Conservation (phyloP, 2,113 vertebrate species). For the Tapirus terrestris region DNA sequence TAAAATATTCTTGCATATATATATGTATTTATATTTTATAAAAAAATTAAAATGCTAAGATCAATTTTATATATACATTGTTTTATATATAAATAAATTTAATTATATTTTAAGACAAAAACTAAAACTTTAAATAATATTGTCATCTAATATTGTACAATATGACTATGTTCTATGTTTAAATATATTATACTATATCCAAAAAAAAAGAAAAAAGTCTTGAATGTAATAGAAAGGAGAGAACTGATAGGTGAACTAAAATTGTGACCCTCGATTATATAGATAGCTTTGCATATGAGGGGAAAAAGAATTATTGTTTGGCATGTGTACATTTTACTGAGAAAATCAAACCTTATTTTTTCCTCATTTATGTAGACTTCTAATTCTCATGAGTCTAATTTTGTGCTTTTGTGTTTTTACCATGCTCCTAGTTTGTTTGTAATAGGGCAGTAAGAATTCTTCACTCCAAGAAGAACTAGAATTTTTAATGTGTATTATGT, state of each 20-base stretch:
- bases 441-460: neutral
- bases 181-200: neutral
- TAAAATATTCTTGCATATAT: neutral
- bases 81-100: neutral
- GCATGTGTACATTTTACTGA: neutral
- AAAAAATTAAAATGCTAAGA: neutral
- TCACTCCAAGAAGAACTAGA: neutral
- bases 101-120: neutral
- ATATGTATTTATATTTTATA: neutral
- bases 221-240: neutral
- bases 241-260: neutral
- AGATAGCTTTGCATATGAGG: neutral
- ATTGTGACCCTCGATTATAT: neutral
- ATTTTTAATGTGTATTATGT: neutral
- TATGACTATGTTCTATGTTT: neutral
- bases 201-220: neutral
- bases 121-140: neutral
- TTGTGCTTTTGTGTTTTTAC: neutral
- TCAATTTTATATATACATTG: neutral
- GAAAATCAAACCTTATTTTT: neutral
- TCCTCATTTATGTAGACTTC: neutral
- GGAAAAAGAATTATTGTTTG: neutral
- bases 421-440: neutral
- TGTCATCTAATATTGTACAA: neutral
- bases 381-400: neutral